Percentiles rank a stretch among this genome's conserved stretches.
phyloP scores from a whole-genome alignment of 2,797 vertebrate species.

The Thaleichthys pacificus region DNA sequence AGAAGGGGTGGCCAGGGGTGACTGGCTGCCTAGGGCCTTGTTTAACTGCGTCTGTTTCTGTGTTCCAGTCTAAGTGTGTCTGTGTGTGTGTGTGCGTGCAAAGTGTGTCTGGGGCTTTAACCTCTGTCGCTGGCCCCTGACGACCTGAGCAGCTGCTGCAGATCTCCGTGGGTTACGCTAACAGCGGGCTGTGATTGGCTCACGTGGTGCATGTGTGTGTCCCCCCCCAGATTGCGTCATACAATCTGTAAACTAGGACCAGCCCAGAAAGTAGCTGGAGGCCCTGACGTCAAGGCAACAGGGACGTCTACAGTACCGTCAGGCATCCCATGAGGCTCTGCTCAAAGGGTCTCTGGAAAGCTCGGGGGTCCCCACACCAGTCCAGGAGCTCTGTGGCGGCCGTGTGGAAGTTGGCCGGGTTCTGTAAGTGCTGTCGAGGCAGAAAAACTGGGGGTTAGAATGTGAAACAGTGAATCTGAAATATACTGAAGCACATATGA shows the following conservation, averaged over 20 bases:
- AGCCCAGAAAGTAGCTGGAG: neutral
- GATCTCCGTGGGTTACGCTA: constrained; percentile 22
- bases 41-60: constrained; percentile 23
- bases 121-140: constrained; percentile 58
- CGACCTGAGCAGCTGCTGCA: constrained; percentile 30
- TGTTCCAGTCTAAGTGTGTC: constrained; percentile 16
- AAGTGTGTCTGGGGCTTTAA: constrained; percentile 61
- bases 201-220: neutral
- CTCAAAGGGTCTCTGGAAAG: constrained; percentile 98
- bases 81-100: constrained; percentile 31
- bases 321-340: constrained; percentile 99
- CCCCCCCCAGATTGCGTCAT: too few relatives aligned
- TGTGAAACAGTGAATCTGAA: neutral
- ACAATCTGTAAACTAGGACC: too few relatives aligned
- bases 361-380: constrained; percentile 98
- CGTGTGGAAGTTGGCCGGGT: constrained; percentile 99
- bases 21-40: constrained; percentile 38
- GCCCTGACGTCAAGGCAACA: constrained; percentile 56
- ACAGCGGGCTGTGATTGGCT: constrained; percentile 6
- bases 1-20: constrained; percentile 43
- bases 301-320: constrained; percentile 82
- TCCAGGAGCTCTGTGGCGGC: constrained; percentile 97
- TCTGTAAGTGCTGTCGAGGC: constrained; percentile 92
- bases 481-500: neutral
- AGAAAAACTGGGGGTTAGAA: neutral